These are phyloP conservation scores for Borostomias antarcticus DNA, from an alignment of 2,797 vertebrate species.

Conservation along the genomic window DNA sequence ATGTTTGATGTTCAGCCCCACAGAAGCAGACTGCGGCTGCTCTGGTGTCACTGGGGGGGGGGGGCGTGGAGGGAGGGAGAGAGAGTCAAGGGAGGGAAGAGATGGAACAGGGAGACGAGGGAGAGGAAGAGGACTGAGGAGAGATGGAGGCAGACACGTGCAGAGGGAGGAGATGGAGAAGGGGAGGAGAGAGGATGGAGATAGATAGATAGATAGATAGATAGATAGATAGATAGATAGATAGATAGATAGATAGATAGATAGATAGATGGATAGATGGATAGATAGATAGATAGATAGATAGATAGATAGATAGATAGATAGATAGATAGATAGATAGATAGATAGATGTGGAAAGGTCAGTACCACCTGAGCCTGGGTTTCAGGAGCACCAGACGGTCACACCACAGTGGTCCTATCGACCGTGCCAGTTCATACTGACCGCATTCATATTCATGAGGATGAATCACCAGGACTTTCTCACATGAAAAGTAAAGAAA, in stretches of 20 bases:
- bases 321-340: no score
- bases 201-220: neutral
- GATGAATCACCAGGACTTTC: conserved; percentile 45
- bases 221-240: conserved; percentile 1
- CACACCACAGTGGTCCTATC: conserved; percentile 1
- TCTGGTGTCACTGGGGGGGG: conserved; percentile 60
- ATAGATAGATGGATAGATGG: conserved; percentile 10
- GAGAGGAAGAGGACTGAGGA: conserved; percentile 5
- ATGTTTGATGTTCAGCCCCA: conserved; percentile 44
- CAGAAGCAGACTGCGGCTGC: conserved; percentile 57
- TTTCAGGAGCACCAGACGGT: no score
- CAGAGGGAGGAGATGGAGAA: conserved; percentile 3
- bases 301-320: no score
- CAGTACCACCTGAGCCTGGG: neutral
- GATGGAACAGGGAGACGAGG: conserved; percentile 2
- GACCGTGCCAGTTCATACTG: conserved; percentile 19
- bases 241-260: conserved; percentile 24
- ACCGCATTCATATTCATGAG: conserved; percentile 19
- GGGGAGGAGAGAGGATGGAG: conserved; percentile 19
- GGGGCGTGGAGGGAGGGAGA: conserved; percentile 14
- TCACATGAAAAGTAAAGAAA: conserved; percentile 11
- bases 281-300: conserved; percentile 7
- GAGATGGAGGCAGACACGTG: conserved; percentile 5
- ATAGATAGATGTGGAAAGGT: neutral
- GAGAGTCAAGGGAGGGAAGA: neutral